Conservation (phyloP, 2,113 vertebrate species). For the Pogonocichla stellata region DNA sequence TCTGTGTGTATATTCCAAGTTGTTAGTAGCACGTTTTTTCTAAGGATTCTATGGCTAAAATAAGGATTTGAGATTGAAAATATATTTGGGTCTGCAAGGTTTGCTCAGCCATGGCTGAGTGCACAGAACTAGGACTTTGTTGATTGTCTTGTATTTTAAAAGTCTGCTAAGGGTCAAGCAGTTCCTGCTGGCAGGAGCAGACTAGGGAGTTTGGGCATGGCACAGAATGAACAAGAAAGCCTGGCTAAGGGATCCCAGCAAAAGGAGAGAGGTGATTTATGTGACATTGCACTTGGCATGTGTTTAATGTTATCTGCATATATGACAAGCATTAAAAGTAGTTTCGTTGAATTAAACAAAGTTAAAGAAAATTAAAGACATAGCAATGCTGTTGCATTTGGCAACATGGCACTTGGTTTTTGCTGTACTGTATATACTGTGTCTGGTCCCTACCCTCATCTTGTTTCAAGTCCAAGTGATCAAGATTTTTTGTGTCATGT, state of each 20-base stretch:
- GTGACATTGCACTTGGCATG: background rate
- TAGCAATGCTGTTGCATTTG: background rate
- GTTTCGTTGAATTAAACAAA: background rate
- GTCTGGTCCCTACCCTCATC: background rate
- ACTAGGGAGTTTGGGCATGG: background rate
- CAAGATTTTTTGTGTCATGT: background rate
- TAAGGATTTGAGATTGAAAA: background rate
- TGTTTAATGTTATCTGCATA: background rate
- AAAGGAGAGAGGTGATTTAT: background rate
- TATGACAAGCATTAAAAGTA: background rate
- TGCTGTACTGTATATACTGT: background rate
- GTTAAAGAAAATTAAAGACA: background rate
- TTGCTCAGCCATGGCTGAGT: background rate
- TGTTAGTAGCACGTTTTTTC: background rate
- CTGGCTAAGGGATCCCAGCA: background rate
- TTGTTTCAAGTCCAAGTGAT: background rate
- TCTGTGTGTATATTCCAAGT: background rate
- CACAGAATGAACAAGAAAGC: background rate
- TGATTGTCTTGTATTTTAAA: background rate
- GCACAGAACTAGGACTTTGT: background rate
- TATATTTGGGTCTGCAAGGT: background rate
- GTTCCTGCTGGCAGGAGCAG: background rate
- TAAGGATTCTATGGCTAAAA: background rate
- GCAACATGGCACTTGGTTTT: background rate
- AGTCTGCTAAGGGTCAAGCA: background rate